Base-by-base conservation (phyloP, 2,888 invertebrate species). In the Drosophila acutilabella region DNA sequence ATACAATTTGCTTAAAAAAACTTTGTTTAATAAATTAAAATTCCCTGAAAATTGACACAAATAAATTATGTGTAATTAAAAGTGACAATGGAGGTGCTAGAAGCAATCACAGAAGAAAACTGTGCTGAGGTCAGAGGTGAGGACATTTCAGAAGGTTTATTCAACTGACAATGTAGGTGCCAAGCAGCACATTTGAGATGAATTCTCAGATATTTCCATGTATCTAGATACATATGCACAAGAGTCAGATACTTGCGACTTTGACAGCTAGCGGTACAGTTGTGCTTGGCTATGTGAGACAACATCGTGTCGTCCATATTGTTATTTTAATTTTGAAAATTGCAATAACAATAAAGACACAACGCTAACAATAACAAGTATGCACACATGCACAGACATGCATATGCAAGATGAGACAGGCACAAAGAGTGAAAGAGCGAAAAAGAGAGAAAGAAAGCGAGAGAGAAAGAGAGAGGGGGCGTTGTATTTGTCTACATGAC, bases 401-500 rank as follows among this genome's bases (percentile, higher is more conserved):
- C 69, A 73, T 71, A 71, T 73, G 58, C 60, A 74, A 45, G 59
- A 60, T 51, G 47, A 42, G 57, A 44, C 56, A 30, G 51, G 26
- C 60, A 60, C 36, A 36, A 20, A 38, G 18, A 18, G 26, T 11
- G 33, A 20, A 20, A 8, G 58, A 56, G 36, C 44, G 60, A 30
- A 38, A 36, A 13, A 13, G 38, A 8, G 33, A 18, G 38, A 38
- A n/a, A 2, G 52, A 33, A 42, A 51, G 44, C 6, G 64, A 8
- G 52, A 42, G 47, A 16, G 44, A 10, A 18, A 16, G 57, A 23
- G 52, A 56, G 30, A 11, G 64, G 57, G 64, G 54, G 73, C 74
- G 77, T 75, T 75, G 80, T 85, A 85, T 82, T 81, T 85, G 81
- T 85, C 80, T 80, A 82, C 86, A 82, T 82, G 83, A 83, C 83